phyloP scores from a whole-genome alignment of 1,140 invertebrate species.

The Drosophila sucinea region DNA sequence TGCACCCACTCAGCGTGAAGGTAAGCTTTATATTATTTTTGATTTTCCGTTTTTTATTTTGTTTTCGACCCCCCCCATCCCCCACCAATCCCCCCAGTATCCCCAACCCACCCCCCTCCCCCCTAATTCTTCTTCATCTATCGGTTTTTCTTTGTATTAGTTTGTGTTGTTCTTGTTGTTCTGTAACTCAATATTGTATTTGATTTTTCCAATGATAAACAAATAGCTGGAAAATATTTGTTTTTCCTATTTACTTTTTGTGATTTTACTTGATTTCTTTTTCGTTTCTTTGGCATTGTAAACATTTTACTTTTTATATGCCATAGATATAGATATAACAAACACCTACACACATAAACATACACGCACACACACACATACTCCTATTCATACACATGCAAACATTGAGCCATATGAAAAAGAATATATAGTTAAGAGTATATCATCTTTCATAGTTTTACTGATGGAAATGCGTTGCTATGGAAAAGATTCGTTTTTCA shows the following conservation, averaged over 20 bases:
- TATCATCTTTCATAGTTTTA: neutral
- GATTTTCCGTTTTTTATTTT: constrained; percentile 43
- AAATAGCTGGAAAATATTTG: constrained; percentile 32
- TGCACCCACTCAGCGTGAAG: constrained; percentile 96
- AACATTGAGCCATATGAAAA: neutral
- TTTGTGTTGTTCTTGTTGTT: constrained; percentile 40
- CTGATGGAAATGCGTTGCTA: neutral
- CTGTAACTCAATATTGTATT: constrained; percentile 54
- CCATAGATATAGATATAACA: constrained; percentile 17
- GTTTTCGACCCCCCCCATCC: constrained; percentile 27
- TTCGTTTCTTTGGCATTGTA: constrained; percentile 37
- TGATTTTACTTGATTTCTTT: constrained; percentile 35
- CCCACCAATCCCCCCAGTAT: neutral
- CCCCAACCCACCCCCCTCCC: neutral
- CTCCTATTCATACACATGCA: constrained; percentile 7
- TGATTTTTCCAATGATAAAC: constrained; percentile 50
- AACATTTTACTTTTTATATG: constrained; percentile 37
- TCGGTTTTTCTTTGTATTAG: constrained; percentile 12
- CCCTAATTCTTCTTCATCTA: neutral
- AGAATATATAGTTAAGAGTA: constrained; percentile 5
- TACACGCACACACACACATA: neutral
- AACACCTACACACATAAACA: constrained; percentile 23
- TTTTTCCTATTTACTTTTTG: constrained; percentile 30
- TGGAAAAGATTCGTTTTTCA: neutral
- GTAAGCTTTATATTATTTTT: constrained; percentile 87